Evolutionary conservation across 2,888 invertebrate genomes (phyloP).

Genomic region (Ceraclea dissimilis): DNA sequence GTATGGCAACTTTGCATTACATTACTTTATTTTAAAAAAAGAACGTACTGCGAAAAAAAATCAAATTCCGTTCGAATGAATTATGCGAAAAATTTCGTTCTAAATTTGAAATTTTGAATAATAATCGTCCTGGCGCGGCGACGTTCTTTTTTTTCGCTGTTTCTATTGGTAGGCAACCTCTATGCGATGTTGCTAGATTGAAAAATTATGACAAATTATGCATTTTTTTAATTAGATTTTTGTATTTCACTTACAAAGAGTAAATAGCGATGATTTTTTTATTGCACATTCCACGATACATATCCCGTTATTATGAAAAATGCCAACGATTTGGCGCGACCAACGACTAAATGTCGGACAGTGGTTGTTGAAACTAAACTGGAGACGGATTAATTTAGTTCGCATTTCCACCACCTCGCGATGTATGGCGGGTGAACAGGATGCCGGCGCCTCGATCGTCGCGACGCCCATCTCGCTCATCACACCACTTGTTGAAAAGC

Average conservation of each 20-base stretch:
- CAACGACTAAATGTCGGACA: not conserved
- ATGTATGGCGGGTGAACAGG: not conserved
- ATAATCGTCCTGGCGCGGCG: not conserved
- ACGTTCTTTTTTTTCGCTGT: not conserved
- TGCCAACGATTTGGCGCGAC: not conserved
- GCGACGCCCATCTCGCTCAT: not conserved
- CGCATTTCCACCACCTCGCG: not conserved
- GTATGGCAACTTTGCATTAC: not conserved
- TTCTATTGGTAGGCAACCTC: not conserved
- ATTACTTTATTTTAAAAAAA: not conserved
- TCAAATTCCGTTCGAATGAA: not conserved
- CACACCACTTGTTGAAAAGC: not conserved
- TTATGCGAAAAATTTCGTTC: not conserved
- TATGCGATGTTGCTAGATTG: not conserved
- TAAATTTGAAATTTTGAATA: not conserved
- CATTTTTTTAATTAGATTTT: not conserved
- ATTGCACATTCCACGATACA: not conserved
- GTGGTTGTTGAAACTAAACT: not conserved
- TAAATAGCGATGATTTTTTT: not conserved
- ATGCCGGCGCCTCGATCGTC: not conserved
- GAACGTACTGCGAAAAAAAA: not conserved
- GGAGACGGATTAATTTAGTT: not conserved
- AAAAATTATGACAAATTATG: not conserved
- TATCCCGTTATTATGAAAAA: not conserved
- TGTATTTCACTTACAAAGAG: not conserved